phyloP scores from a whole-genome alignment of 2,888 invertebrate species.

The Orthosia gracilis region DNA sequence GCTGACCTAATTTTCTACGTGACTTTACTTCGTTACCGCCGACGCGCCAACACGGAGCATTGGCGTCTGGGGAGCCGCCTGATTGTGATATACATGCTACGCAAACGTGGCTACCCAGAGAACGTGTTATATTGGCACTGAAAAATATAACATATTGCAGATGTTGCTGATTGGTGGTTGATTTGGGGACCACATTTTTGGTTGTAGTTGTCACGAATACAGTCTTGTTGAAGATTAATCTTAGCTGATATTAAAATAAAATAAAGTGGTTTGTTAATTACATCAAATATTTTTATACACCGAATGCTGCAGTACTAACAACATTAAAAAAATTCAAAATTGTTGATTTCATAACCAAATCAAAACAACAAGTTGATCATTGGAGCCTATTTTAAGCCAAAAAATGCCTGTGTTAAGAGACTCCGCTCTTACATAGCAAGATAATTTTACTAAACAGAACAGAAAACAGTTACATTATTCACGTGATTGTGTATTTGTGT shows the following conservation, averaged over 20 bases:
- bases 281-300: no score
- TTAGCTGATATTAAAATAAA: neutral
- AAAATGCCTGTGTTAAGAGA: no score
- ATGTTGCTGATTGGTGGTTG: neutral
- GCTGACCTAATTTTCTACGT: constrained; percentile 67
- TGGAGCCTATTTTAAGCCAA: no score
- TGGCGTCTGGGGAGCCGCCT: constrained; percentile 56
- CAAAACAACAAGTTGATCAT: no score
- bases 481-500: no score
- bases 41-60: constrained; percentile 38
- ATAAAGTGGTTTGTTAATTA: no score
- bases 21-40: constrained; percentile 61
- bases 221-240: neutral
- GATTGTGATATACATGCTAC: constrained; percentile 56
- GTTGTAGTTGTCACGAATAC: neutral
- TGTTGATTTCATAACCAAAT: no score
- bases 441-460: no score
- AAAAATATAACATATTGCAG: constrained; percentile 25
- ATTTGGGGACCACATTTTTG: neutral
- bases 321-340: no score
- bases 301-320: no score
- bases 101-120: constrained; percentile 6
- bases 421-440: no score
- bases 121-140: constrained; percentile 38
- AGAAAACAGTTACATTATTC: no score